phyloP scores from a whole-genome alignment of 2,888 invertebrate genomes.

The Lepeophtheirus nordmannii region DNA sequence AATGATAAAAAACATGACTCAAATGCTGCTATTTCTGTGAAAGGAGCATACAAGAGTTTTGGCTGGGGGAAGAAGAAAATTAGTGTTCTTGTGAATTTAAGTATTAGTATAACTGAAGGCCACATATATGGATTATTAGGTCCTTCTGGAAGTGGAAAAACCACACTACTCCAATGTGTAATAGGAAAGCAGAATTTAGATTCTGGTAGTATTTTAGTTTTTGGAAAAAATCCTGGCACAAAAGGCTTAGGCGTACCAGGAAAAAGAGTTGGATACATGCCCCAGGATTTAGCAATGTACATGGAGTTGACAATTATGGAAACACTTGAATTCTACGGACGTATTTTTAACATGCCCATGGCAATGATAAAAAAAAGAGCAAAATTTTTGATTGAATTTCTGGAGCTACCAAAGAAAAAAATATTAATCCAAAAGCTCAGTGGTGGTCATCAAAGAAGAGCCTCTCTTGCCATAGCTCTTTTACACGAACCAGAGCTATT shows the following conservation, averaged over 20 bases:
- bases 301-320: constrained; percentile 32
- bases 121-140: constrained; percentile 26
- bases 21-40: constrained; percentile 25
- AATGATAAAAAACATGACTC: background rate
- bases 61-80: constrained; percentile 26
- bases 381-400: constrained; percentile 35
- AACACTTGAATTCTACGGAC: constrained; percentile 1
- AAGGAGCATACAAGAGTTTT: constrained; percentile 26
- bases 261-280: constrained; percentile 28
- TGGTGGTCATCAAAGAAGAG: constrained; percentile 28
- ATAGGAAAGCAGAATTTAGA: constrained; percentile 26
- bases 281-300: constrained; percentile 28
- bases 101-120: constrained; percentile 27
- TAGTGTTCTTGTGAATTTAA: constrained; percentile 26
- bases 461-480: constrained; percentile 34
- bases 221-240: constrained; percentile 19
- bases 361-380: constrained; percentile 31
- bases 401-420: constrained; percentile 33
- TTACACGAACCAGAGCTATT: constrained; percentile 35
- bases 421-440: constrained; percentile 5
- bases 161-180: constrained; percentile 27
- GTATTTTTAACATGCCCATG: constrained; percentile 30
- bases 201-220: constrained; percentile 26
- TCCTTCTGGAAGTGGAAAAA: constrained; percentile 28
- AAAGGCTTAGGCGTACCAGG: constrained; percentile 27